A percentile compares a stretch with the other conserved stretches of the same genome.
Evolutionary conservation across 2,888 invertebrate species (phyloP).

Genomic region (Hipparchia sbordonii): DNA sequence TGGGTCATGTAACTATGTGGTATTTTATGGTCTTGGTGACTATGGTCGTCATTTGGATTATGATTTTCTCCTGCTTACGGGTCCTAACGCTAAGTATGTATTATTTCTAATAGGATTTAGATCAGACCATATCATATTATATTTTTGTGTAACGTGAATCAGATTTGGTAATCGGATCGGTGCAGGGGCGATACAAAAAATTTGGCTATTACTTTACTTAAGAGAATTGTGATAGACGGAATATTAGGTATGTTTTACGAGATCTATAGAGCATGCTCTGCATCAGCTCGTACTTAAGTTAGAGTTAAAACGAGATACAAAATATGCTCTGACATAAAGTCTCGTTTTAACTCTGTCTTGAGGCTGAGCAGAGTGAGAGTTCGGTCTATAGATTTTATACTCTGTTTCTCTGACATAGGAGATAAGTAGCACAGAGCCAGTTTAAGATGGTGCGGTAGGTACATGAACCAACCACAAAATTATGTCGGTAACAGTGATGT

Average conservation of each 20-base stretch:
- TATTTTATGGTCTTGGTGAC: slow-evolving; percentile 62
- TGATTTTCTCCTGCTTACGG: slow-evolving; percentile 67
- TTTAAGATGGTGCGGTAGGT: too few species aligned
- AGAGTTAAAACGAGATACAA: too few species aligned
- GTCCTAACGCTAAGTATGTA: slow-evolving; percentile 60
- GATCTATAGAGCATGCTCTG: too few species aligned
- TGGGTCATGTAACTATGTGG: slow-evolving; percentile 66
- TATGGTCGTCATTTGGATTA: slow-evolving; percentile 66
- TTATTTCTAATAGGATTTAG: not conserved
- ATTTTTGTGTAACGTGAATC: not conserved
- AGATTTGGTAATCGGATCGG: not conserved
- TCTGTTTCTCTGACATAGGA: too few species aligned
- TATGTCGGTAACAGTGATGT: too few species aligned
- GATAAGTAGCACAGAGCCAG: too few species aligned
- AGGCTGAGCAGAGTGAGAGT: too few species aligned
- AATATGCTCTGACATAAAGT: too few species aligned
- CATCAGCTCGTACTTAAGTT: too few species aligned
- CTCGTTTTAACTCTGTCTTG: too few species aligned
- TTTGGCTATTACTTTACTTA: not conserved
- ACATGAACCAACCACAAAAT: too few species aligned
- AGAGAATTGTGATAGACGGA: not conserved
- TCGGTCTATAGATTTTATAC: too few species aligned
- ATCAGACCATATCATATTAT: slow-evolving; percentile 3
- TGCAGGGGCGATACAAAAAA: not conserved
- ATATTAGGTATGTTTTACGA: not conserved